Evolutionary conservation across 2,113 vertebrate genomes (phyloP), one percentile per base, ranked within the genome.

Genomic region (Pseudorectes ferrugineus): DNA sequence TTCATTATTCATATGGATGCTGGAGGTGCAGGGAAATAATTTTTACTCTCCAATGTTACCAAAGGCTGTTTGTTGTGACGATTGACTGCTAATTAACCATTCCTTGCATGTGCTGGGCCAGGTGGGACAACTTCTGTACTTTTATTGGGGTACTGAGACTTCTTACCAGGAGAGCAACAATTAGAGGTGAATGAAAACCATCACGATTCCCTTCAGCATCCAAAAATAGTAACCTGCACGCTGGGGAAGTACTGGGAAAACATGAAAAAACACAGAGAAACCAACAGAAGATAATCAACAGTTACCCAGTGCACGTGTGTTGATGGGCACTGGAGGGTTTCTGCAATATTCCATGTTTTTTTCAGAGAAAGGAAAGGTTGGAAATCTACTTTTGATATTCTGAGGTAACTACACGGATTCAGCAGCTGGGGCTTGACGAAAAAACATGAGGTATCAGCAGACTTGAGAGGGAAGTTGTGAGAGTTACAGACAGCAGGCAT

Each of bases 1-100:
- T 88, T 90, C 78, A 94, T 88, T 92, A 92, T 82, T 96, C 74
- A 76, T 72, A 52, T 7, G 45, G 77, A 78, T 61, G 62, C 40
- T 93, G 54, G 49, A 72, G 0, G 4, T 1, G 3, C 51, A 77
- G 59, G 35, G 74, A 85, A 85, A 77, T 95, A 18, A 58, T 67
- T 80, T 92, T 88, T 28, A 8, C 62, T 85, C 58, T 76, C 25
- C 26, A 18, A 33, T 48, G 58, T 72, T 85, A 78, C 45, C 45
- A 21, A n/a, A 65, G 45, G 10, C 54, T n/a, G 10, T 73, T 80
- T 73, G 24, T 89, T 82, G 77, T 85, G 77, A 55, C 2, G 6
- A 26, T 10, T 22, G 36, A 70, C 36, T 73, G 61, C 29, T 93
- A 58, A 89, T 94, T 61, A 88, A 85, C 35, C 38, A 66, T 90